Evolutionary conservation across 2,888 invertebrate species (phyloP).

Genomic region (Limenitis camilla): DNA sequence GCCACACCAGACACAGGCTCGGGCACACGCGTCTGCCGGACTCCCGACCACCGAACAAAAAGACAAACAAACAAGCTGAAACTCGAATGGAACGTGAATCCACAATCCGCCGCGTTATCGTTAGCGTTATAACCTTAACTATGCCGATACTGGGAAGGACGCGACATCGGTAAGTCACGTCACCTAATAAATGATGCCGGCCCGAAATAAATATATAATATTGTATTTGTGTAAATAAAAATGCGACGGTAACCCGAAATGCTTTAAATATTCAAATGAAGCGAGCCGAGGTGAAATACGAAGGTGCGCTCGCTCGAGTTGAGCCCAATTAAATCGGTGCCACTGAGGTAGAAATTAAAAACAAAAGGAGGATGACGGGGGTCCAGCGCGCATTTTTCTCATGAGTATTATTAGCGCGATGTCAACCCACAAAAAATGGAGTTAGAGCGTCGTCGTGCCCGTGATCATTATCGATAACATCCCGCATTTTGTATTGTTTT

Average conservation of each 20-base stretch:
- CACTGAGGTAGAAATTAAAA: conserved; percentile 76
- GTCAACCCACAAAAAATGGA: conserved; percentile 71
- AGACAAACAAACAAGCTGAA: conserved; percentile 59
- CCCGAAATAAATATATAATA: conserved; percentile 72
- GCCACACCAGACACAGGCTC: conserved; percentile 10
- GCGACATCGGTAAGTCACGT: conserved; percentile 73
- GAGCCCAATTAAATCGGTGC: conserved; percentile 75
- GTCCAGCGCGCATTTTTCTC: conserved; percentile 71
- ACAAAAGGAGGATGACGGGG: conserved; percentile 71
- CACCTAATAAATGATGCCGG: conserved; percentile 70
- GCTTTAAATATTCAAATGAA: conserved; percentile 75
- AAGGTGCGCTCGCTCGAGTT: conserved; percentile 71
- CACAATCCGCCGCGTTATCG: conserved; percentile 55
- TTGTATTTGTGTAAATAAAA: conserved; percentile 68
- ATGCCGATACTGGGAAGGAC: conserved; percentile 73
- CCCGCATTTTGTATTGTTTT: conserved; percentile 73
- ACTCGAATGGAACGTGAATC: conserved; percentile 71
- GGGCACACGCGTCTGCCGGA: conserved; percentile 55
- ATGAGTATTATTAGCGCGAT: conserved; percentile 75
- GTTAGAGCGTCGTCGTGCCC: conserved; percentile 64
- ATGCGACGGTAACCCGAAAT: conserved; percentile 65
- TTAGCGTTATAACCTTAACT: conserved; percentile 35
- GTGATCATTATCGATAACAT: conserved; percentile 69
- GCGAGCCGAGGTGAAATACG: conserved; percentile 73
- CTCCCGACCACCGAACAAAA: conserved; percentile 46